Conservation (phyloP, 2,888 invertebrate species). For the Meta bourneti region DNA sequence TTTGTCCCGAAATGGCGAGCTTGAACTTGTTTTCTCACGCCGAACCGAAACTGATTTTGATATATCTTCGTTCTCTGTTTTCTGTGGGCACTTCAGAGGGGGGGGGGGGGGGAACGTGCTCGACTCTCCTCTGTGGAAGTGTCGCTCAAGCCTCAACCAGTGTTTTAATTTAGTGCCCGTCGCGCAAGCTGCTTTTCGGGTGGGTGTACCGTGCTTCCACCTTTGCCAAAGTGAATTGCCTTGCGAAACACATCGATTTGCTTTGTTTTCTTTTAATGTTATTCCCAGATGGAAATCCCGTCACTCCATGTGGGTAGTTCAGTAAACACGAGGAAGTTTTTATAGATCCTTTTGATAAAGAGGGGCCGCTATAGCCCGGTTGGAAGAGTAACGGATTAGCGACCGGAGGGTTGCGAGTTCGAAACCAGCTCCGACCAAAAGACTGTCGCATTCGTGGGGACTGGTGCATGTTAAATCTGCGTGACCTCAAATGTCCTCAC, state of each 20-base stretch:
- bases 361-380: neutral
- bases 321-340: neutral
- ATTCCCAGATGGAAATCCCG: neutral
- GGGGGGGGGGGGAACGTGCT: neutral
- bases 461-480: no score
- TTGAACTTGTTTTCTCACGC: neutral
- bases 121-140: neutral
- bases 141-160: neutral
- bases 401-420: no score
- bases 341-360: neutral
- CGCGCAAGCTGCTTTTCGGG: neutral
- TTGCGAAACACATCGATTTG: neutral
- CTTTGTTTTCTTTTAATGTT: neutral
- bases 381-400: no score
- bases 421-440: no score
- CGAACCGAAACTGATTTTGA: neutral
- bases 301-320: no score
- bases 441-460: no score
- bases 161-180: neutral
- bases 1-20: slow-evolving; percentile 25
- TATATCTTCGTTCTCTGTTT: neutral
- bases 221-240: neutral
- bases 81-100: neutral
- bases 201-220: neutral
- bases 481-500: no score